Conservation (phyloP, 2,888 invertebrate genomes). For the Macrosoma leucophasiata region DNA sequence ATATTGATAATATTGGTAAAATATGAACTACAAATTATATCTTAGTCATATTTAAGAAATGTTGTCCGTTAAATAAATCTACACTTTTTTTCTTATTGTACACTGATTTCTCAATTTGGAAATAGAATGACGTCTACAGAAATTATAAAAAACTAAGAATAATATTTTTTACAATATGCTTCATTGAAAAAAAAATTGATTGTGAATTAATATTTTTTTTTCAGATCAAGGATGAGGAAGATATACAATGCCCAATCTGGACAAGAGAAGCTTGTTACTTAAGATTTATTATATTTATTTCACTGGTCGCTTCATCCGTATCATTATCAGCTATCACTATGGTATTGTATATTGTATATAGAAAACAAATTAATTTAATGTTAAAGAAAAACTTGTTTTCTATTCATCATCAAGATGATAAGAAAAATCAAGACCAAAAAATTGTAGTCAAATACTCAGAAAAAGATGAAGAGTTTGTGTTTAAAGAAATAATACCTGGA, state of each 20-base stretch:
- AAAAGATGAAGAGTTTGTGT: conserved; percentile 53
- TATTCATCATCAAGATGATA: conserved; percentile 19
- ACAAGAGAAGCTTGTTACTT: conserved; percentile 40
- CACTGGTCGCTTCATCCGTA: conserved; percentile 32
- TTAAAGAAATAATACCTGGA: conserved; percentile 51
- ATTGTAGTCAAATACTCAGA: conserved; percentile 45
- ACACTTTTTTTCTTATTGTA: too few relatives aligned
- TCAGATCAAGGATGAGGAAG: conserved; percentile 44
- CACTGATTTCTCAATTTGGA: too few relatives aligned
- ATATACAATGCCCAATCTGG: conserved; percentile 45
- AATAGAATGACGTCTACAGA: too few relatives aligned
- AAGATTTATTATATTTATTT: conserved; percentile 37
- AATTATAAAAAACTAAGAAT: too few relatives aligned
- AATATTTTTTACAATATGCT: background rate
- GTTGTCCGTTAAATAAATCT: too few relatives aligned
- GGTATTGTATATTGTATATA: conserved; percentile 36
- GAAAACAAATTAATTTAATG: conserved; percentile 33
- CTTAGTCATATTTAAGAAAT: too few relatives aligned
- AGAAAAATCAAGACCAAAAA: conserved; percentile 25
- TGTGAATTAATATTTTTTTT: conserved; percentile 27
- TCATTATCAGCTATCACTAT: conserved; percentile 33
- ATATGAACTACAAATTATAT: too few relatives aligned
- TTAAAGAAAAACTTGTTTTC: conserved; percentile 36
- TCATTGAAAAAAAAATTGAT: background rate
- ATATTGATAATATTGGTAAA: too few relatives aligned